These are phyloP conservation scores for Pemphigus obesinymphae DNA, from an alignment of 1,140 invertebrate species.

Conservation along the genomic window DNA sequence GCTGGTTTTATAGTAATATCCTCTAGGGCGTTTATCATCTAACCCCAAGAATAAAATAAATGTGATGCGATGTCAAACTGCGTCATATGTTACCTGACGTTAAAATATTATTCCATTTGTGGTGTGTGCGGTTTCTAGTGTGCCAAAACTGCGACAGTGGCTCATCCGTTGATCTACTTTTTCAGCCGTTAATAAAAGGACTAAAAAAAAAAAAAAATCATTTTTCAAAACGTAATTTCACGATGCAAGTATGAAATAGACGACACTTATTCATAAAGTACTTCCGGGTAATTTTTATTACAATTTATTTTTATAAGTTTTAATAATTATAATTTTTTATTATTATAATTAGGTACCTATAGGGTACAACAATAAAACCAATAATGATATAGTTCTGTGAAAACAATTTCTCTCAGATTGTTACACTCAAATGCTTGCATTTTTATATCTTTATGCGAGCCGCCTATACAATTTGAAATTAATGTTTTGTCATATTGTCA, in stretches of 20 bases:
- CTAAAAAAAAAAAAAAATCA: not conserved
- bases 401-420: too few species aligned
- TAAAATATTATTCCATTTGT: constrained; percentile 16
- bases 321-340: too few species aligned
- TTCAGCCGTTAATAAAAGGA: constrained; percentile 20
- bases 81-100: constrained; percentile 2
- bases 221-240: constrained; percentile 16
- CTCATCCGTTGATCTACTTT: constrained; percentile 7
- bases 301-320: too few species aligned
- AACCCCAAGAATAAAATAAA: not conserved
- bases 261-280: not conserved
- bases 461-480: too few species aligned
- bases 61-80: not conserved
- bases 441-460: too few species aligned
- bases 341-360: too few species aligned
- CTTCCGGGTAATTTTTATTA: not conserved
- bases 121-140: not conserved
- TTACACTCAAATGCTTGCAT: too few species aligned
- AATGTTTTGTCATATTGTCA: too few species aligned
- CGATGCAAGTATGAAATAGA: not conserved
- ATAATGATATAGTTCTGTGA: too few species aligned
- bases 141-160: not conserved
- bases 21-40: not conserved
- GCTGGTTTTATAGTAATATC: not conserved
- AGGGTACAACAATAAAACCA: too few species aligned